A percentile compares a stretch with the other conserved stretches of the same genome.
Evolutionary conservation across 1,140 invertebrate genomes (phyloP).

Genomic region (Atta texana): DNA sequence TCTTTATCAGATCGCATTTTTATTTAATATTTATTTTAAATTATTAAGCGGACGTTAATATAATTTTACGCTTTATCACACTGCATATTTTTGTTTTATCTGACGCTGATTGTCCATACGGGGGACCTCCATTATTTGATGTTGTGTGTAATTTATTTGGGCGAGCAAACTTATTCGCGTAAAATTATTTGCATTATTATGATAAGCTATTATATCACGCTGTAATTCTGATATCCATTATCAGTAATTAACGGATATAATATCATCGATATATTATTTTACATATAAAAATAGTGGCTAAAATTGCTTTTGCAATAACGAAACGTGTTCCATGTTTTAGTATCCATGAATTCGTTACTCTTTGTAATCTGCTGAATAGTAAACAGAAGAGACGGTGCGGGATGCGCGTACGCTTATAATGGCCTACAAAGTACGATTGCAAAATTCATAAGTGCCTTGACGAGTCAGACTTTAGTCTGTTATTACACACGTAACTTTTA

Average conservation of each 20-base stretch:
- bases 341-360: constrained; percentile 25
- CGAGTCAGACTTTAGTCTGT: not conserved
- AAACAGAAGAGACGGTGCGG: not conserved
- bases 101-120: not conserved
- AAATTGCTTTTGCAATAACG: constrained; percentile 29
- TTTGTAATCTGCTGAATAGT: not conserved
- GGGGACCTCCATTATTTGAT: not conserved
- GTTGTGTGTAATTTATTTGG: not conserved
- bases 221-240: constrained; percentile 20
- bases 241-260: constrained; percentile 21
- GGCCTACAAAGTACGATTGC: constrained; percentile 45
- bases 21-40: not conserved
- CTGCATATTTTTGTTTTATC: not conserved
- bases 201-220: constrained; percentile 26
- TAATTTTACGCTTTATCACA: not conserved
- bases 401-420: not conserved
- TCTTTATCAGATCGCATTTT: not conserved
- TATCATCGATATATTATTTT: constrained; percentile 25
- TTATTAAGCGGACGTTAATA: not conserved
- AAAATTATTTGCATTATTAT: constrained; percentile 36
- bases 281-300: not conserved
- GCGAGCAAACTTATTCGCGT: constrained; percentile 14
- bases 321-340: not conserved
- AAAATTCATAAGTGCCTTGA: constrained; percentile 34
- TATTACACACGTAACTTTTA: constrained; percentile 24